These are phyloP conservation scores for Zhuqinia jingwanae DNA, from an alignment of 2,888 invertebrate genomes.

Conservation along the genomic window DNA sequence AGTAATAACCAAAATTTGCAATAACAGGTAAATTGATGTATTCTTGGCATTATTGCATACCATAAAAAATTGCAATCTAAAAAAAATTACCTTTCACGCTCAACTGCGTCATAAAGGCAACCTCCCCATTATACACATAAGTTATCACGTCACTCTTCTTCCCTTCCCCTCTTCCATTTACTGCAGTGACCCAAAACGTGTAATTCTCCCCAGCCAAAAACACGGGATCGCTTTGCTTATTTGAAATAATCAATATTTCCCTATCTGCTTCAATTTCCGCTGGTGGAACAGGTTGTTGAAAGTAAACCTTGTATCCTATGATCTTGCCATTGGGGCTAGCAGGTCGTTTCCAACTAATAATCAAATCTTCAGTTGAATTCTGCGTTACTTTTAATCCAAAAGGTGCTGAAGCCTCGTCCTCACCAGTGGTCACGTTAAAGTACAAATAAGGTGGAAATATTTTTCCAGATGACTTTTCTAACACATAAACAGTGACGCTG, in stretches of 20 bases:
- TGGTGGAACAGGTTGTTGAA: constrained; percentile 86
- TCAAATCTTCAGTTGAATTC: constrained; percentile 85
- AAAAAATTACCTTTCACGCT: constrained; percentile 60
- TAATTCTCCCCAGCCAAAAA: constrained; percentile 85
- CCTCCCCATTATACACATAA: constrained; percentile 85
- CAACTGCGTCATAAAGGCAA: constrained; percentile 56
- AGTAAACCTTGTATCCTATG: constrained; percentile 85
- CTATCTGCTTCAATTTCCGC: constrained; percentile 80
- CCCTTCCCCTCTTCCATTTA: constrained; percentile 85
- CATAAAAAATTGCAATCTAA: constrained; percentile 11
- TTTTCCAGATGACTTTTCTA: constrained; percentile 80
- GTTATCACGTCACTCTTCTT: constrained; percentile 84
- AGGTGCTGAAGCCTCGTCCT: constrained; percentile 88
- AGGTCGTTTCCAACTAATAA: constrained; percentile 87
- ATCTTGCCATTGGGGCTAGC: constrained; percentile 85
- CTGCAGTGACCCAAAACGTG: constrained; percentile 88
- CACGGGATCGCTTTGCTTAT: constrained; percentile 79
- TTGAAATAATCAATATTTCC: constrained; percentile 71
- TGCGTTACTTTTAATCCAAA: constrained; percentile 85
- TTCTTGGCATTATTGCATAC: too few species aligned
- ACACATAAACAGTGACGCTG: constrained; percentile 89
- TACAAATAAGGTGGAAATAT: constrained; percentile 86
- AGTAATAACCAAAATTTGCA: too few species aligned
- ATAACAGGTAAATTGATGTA: too few species aligned
- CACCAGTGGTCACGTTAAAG: constrained; percentile 85